phyloP scores from a whole-genome alignment of 2,797 vertebrate genomes.

The Thamnophis elegans region DNA sequence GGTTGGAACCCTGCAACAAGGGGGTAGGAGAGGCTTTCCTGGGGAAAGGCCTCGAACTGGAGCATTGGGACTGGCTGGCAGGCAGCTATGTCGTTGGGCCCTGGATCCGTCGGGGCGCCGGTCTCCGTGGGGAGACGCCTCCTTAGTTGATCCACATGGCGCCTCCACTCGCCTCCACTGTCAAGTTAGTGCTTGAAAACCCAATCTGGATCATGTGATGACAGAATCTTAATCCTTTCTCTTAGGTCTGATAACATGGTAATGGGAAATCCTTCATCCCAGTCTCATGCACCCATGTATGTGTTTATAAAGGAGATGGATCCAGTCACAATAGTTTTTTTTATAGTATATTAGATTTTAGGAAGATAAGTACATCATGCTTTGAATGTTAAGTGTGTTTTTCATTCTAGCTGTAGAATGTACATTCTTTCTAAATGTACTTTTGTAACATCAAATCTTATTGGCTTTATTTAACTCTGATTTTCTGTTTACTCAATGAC shows the following conservation, averaged over 20 bases:
- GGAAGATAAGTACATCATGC: background rate
- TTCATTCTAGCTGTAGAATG: background rate
- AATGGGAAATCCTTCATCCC: background rate
- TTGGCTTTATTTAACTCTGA: background rate
- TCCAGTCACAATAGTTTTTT: background rate
- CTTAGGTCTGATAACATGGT: background rate
- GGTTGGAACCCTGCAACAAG: too few relatives aligned
- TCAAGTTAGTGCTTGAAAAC: background rate
- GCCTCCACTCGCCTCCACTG: too few relatives aligned
- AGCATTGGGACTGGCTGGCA: too few relatives aligned
- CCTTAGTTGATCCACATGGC: too few relatives aligned
- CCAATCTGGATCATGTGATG: background rate
- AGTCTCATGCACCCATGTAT: background rate
- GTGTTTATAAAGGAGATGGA: background rate
- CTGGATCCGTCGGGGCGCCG: too few relatives aligned
- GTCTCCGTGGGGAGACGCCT: too few relatives aligned
- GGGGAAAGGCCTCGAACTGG: too few relatives aligned
- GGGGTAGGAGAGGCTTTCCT: too few relatives aligned
- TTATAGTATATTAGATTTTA: background rate
- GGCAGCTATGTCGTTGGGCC: too few relatives aligned
- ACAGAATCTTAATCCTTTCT: background rate
- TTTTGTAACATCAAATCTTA: background rate
- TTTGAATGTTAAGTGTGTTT: background rate
- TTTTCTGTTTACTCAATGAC: background rate
- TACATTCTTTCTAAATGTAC: background rate